These are phyloP conservation scores for Mesoclemmys tuberculata DNA, from an alignment of 2,113 vertebrate genomes.

Conservation along the genomic window DNA sequence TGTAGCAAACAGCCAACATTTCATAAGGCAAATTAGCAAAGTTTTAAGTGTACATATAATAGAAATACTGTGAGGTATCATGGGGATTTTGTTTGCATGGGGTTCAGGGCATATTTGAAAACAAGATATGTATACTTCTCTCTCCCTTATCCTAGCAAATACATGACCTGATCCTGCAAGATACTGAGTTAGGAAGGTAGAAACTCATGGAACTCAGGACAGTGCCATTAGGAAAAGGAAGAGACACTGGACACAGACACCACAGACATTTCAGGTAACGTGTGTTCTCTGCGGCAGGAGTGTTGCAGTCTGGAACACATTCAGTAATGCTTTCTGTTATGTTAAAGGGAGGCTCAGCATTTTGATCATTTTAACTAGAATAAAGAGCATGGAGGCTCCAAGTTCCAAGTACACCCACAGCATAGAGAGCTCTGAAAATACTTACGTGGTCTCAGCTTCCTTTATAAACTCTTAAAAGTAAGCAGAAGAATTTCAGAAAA, in stretches of 20 bases:
- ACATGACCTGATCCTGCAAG: background rate
- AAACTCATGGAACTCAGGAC: background rate
- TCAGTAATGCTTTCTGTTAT: too few relatives aligned
- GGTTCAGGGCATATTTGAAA: rapidly evolving
- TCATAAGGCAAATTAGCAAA: background rate
- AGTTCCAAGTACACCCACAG: background rate
- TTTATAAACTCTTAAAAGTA: background rate
- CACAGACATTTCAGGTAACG: background rate
- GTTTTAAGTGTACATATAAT: background rate
- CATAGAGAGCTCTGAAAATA: background rate
- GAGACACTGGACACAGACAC: background rate
- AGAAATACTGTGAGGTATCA: background rate
- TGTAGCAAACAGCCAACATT: background rate
- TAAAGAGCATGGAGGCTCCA: background rate
- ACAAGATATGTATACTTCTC: background rate
- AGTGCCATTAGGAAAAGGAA: rapidly evolving
- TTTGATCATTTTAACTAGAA: background rate
- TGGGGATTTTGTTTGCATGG: background rate
- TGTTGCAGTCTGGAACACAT: background rate
- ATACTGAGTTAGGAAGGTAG: background rate
- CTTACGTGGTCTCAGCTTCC: too few relatives aligned
- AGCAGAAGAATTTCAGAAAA: background rate
- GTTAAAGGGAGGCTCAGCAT: background rate
- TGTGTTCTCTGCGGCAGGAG: background rate
- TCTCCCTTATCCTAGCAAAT: background rate